Evolutionary conservation across 2,888 invertebrate species (phyloP), one percentile per base, ranked within the genome.

Genomic region (Eulithis testata): DNA sequence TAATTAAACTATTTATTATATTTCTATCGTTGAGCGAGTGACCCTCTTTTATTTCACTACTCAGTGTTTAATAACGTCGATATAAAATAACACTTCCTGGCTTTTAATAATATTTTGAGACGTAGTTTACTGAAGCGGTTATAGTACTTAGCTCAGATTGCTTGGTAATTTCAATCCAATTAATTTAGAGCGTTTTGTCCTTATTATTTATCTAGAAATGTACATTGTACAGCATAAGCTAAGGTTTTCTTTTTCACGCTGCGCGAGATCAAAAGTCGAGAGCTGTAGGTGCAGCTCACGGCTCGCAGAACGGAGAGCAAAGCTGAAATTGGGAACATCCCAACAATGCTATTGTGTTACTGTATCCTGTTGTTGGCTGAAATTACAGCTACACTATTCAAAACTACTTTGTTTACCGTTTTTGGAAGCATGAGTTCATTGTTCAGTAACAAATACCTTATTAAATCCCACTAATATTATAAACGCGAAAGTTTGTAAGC

Each of bases 1-100:
- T 81, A 83, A 85, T 85, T 82, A 82, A 83, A 83, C 77, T 78
- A 79, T 81, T 80, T 78, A 85, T 83, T 83, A 77, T 77, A 83
- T 77, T 70, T 75, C 68, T 72, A 75, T 69, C 70, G 70, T 37
- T 61, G 55, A 56, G 40, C 27, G 55, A 59, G 62, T 68, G 73
- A 66, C 66, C 65, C 66, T 68, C 70, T 57, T 67, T 56, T 56
- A 59, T 69, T 69, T 47, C 52, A 53, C 50, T 59, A 57, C 60
- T 58, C 61, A 12, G 51, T 50, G 37, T 49, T 12, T 54, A 37
- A 40, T 60, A n/a, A 60, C 47, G 47, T 47, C 47, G 47, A 47
- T 47, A 47, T 8, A 45, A n/a, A 43, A 43, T 43, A 43, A 47
- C 14, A 21, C 49, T 49, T 21, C 11, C 21, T 9, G 8, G 3